Base-by-base conservation (phyloP, 2,113 vertebrate species). In the Silurus meridionalis region DNA sequence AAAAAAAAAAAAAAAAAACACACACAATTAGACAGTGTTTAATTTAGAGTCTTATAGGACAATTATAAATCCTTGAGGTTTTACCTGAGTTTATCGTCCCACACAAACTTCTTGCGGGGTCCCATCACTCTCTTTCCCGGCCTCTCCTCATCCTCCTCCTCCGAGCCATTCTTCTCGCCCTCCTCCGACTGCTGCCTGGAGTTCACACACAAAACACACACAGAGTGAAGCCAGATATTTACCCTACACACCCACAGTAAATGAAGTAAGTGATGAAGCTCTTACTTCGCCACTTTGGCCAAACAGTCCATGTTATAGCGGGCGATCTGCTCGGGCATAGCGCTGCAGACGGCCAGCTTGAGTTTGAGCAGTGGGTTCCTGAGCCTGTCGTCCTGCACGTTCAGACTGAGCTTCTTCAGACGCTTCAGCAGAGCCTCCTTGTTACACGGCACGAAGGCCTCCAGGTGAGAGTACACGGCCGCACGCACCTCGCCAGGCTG, bases 231-330 rank as follows among this genome's bases (percentile, higher is more conserved):
- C 37, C 37, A 37, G 37, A 37, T 37, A 37, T 37, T 3, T 2
- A 37, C 37, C 37, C 1, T 37, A 55, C 53, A 28, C 7, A 23
- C 57, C 37, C 37, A 80, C 63, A 55, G 6, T 17, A 17, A 15
- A 37, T 37, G 37, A 37, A 37, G 37, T 37, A 2, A 37, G 37
- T 37, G 37, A 37, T 37, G 37, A 37, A 37, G 78, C n/a, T 78
- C 91, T 93, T 92, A 95, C 94, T 97, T 99, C 92, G 97, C 97
- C 93, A 97, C 97, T 93, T 97, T 99, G 57, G 98, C 97, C 84
- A 98, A 96, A 88, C 97, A 99, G 93, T 99, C 97, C 93, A 98
- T 97, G 89, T 99, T 98, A 93, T 97, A 99, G 61, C 98, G 97
- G 83, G 96, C 96, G 5, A 99, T 95, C 94, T 99, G 98, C 87